Percentiles rank a stretch among this genome's conserved stretches.
Evolutionary conservation across 2,113 vertebrate species (phyloP).

Genomic region (human): DNA sequence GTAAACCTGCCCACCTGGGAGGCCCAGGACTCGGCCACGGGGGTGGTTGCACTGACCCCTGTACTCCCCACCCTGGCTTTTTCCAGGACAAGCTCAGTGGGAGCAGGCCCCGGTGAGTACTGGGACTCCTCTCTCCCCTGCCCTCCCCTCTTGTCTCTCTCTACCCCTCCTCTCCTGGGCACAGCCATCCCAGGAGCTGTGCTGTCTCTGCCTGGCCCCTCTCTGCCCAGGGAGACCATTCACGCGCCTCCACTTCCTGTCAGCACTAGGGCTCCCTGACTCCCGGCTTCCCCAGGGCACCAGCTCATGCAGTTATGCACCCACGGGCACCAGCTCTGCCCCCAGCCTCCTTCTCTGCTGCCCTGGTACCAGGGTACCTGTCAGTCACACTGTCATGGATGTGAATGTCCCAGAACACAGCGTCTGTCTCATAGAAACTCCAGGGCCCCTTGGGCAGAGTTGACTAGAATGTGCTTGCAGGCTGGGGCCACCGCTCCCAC

Average conservation of each 20-base stretch:
- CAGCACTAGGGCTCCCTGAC: background rate
- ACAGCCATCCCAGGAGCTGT: too few species aligned
- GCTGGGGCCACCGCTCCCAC: constrained; percentile 38
- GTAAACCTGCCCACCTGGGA: background rate
- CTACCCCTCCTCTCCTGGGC: background rate
- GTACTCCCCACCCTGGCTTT: background rate
- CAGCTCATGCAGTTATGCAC: background rate
- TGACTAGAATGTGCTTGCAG: constrained; percentile 65
- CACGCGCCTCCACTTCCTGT: background rate
- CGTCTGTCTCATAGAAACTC: background rate
- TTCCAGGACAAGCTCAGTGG: constrained; percentile 47
- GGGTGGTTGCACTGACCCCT: background rate
- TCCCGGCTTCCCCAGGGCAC: background rate
- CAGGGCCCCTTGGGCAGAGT: background rate
- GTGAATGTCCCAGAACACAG: background rate
- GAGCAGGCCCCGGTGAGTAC: constrained; percentile 55
- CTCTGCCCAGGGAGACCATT: fast-evolving
- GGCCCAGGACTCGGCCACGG: background rate
- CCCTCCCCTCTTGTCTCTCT: background rate
- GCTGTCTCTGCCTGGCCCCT: background rate
- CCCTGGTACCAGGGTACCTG: background rate
- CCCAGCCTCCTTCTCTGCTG: background rate
- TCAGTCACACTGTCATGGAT: background rate
- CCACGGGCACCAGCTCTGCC: background rate
- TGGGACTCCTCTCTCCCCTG: background rate